Evolutionary conservation across 1,140 invertebrate species (phyloP).

Genomic region (Bursaphelenchus mucronatus): DNA sequence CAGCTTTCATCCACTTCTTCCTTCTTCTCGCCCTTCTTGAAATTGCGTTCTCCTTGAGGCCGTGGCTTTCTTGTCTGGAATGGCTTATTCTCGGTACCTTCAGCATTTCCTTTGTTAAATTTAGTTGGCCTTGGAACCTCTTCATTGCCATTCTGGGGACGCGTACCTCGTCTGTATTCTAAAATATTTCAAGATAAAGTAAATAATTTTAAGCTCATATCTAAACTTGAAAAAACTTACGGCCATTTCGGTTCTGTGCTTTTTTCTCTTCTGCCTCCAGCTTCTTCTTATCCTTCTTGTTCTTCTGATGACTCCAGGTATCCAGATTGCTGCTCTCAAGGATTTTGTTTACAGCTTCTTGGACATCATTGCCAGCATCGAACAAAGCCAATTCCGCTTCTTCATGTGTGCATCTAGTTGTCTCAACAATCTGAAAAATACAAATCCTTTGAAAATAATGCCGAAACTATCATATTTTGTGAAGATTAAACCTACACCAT

Average conservation of each 20-base stretch:
- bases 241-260: too few relatives aligned
- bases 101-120: too few relatives aligned
- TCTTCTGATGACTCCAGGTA: constrained; percentile 10
- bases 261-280: constrained; percentile 4
- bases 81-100: too few relatives aligned
- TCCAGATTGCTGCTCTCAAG: constrained; percentile 19
- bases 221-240: too few relatives aligned
- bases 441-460: not conserved
- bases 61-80: too few relatives aligned
- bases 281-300: constrained; percentile 22
- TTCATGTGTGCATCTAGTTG: constrained; percentile 21
- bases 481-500: constrained; percentile 25
- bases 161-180: too few relatives aligned
- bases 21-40: constrained; percentile 11
- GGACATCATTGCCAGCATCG: constrained; percentile 18
- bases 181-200: too few relatives aligned
- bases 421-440: constrained; percentile 25
- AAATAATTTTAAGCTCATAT: too few relatives aligned
- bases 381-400: constrained; percentile 24
- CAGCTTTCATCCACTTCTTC: constrained; percentile 15
- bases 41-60: too few relatives aligned
- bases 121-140: too few relatives aligned
- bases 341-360: constrained; percentile 19
- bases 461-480: not conserved
- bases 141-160: too few relatives aligned